A percentile compares a stretch with the other conserved stretches of the same genome.
These are phyloP conservation scores for Etheostoma nigrum DNA, from an alignment of 2,797 vertebrate species.

Conservation along the genomic window DNA sequence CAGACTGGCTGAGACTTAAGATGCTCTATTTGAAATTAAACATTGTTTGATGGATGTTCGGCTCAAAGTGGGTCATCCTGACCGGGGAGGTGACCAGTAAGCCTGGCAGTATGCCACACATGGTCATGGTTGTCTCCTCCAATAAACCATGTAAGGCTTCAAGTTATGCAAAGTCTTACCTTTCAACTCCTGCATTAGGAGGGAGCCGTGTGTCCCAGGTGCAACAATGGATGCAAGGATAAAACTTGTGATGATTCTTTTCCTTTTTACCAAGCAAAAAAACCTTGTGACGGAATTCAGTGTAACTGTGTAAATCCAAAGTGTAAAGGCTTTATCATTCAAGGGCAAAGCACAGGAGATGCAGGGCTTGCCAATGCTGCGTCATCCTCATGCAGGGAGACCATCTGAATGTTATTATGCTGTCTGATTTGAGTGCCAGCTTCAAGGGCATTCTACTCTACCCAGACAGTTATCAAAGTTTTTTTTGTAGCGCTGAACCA, in stretches of 20 bases:
- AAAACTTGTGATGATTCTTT: neutral
- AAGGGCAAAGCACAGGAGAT: conserved; percentile 66
- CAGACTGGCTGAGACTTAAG: conserved; percentile 15
- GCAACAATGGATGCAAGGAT: conserved; percentile 15
- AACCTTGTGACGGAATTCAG: neutral
- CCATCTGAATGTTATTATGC: conserved; percentile 78
- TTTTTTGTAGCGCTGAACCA: conserved; percentile 46
- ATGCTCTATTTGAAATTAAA: conserved; percentile 51
- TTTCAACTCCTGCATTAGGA: conserved; percentile 36
- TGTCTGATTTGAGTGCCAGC: conserved; percentile 71
- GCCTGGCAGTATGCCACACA: conserved; percentile 20
- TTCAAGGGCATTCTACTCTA: conserved; percentile 70
- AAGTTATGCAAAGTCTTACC: conserved; percentile 60
- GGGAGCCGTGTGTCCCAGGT: conserved; percentile 39
- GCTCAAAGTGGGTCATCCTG: conserved; percentile 60
- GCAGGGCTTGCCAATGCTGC: conserved; percentile 60
- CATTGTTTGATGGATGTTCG: conserved; percentile 46
- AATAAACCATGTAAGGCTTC: conserved; percentile 58
- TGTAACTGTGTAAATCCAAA: conserved; percentile 14
- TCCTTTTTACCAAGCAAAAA: neutral
- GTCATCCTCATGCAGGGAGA: conserved; percentile 77
- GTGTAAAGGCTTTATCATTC: conserved; percentile 48
- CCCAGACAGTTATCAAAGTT: conserved; percentile 40
- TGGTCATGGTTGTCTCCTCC: conserved; percentile 69
- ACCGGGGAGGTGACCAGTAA: conserved; percentile 31